These are phyloP conservation scores for Odobenus rosmarus DNA, from an alignment of 2,113 vertebrate genomes.

Conservation along the genomic window DNA sequence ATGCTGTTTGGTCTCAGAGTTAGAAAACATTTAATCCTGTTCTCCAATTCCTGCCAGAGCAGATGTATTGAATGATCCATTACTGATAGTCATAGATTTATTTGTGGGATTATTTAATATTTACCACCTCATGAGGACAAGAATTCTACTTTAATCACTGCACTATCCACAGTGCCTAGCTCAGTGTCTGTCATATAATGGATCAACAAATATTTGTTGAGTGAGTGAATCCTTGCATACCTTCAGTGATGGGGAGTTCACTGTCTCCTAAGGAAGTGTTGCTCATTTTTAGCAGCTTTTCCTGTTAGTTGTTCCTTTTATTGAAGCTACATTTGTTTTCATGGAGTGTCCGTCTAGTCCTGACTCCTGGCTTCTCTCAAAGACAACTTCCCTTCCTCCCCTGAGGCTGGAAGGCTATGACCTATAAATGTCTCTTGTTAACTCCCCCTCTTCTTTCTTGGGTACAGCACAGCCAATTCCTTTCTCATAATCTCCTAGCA, in stretches of 20 bases:
- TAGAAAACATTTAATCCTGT: conserved; percentile 3
- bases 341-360: not conserved
- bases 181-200: not conserved
- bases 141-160: not conserved
- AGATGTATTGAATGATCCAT: not conserved
- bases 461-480: not conserved
- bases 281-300: not conserved
- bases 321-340: not conserved
- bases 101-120: conserved; percentile 48
- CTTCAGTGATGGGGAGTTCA: not conserved
- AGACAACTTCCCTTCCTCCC: not conserved
- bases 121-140: not conserved
- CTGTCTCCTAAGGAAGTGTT: not conserved
- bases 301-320: not conserved
- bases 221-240: not conserved
- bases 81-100: not conserved
- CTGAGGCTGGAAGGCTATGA: not conserved
- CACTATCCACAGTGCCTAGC: not conserved
- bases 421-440: not conserved
- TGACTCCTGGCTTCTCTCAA: not conserved
- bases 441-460: not conserved
- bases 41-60: not conserved
- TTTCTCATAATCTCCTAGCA: not conserved
- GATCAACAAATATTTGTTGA: not conserved
- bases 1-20: not conserved